Base-by-base conservation (phyloP, 2,888 invertebrate species). In the Carpatolechia fugitivella region DNA sequence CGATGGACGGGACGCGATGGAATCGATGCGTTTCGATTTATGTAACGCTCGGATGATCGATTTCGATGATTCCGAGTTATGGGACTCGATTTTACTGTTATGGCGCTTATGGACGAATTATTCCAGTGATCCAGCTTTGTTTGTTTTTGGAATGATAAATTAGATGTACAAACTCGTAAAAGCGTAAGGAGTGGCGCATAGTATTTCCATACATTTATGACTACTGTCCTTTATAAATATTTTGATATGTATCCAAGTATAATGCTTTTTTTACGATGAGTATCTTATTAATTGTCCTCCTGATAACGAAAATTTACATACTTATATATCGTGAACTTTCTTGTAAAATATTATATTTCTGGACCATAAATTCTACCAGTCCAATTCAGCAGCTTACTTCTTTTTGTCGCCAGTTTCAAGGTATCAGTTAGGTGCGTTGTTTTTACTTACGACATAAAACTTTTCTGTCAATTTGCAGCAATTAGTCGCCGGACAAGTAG, bases 21-120 rank as follows among this genome's bases (percentile, higher is more conserved):
- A 82, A 85, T 82, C 84, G 86, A 86, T 85, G 80, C 70, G 80
- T 74, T 68, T 67, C 80, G 81, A 89, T 88, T 88, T 89, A 88
- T 85, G 77, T 74, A 72, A 79, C 78, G 79, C 76, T 76, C 78
- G 70, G 68, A 76, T 86, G 87, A 87, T 86, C 79, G 85, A 86
- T 86, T 84, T 80, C 74, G 81, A 84, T 82, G 80, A 80, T 80
- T 74, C 66, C 74, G 72, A 81, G 81, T 82, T 82, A 81, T 77
- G 72, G 75, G 66, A 68, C 54, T 64, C 59, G 56, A 59, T 56
- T 68, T 68, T 72, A 74, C 71, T 72, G 73, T 76, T 72, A 75
- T 72, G 63, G 69, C 69, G 72, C 72, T 77, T 72, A 76, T 74
- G 64, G 69, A 60, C 59, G 68, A 71, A 73, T 74, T 78, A 78